Percentiles rank a stretch among this genome's conserved stretches.
Evolutionary conservation across 2,888 invertebrate genomes (phyloP).

Genomic region (Didymodactylos carnosus): DNA sequence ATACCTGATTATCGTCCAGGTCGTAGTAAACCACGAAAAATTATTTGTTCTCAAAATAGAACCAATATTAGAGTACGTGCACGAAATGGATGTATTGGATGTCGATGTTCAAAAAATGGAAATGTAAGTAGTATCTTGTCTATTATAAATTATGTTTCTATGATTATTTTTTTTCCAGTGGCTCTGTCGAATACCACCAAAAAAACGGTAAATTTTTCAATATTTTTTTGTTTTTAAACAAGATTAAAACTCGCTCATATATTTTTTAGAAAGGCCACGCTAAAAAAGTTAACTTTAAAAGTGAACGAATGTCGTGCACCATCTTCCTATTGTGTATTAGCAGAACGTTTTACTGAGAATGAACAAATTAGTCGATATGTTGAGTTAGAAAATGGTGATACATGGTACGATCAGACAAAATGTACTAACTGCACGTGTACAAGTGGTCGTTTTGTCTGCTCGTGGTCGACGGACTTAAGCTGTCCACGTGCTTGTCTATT

Average conservation of each 20-base stretch:
- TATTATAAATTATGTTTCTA: no score
- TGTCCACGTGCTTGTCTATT: neutral
- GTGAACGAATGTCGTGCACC: no score
- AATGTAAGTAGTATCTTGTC: no score
- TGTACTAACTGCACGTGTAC: neutral
- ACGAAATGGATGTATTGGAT: neutral
- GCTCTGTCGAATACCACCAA: no score
- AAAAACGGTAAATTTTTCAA: no score
- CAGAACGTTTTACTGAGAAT: neutral
- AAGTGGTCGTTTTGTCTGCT: neutral
- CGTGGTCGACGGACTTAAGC: neutral
- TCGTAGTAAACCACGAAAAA: neutral
- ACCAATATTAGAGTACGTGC: neutral
- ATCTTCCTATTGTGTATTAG: neutral
- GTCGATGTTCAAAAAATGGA: neutral
- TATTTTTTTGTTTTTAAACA: no score
- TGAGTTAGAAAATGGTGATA: neutral
- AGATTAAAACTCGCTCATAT: no score
- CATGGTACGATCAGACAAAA: neutral
- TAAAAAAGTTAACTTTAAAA: no score
- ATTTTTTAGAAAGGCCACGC: no score
- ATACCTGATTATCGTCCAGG: neutral
- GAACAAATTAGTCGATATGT: neutral
- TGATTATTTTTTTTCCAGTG: no score
- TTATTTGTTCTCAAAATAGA: neutral